These are phyloP conservation scores for Rambutsinella grinnellia DNA, from an alignment of 2,888 invertebrate genomes.

Conservation along the genomic window DNA sequence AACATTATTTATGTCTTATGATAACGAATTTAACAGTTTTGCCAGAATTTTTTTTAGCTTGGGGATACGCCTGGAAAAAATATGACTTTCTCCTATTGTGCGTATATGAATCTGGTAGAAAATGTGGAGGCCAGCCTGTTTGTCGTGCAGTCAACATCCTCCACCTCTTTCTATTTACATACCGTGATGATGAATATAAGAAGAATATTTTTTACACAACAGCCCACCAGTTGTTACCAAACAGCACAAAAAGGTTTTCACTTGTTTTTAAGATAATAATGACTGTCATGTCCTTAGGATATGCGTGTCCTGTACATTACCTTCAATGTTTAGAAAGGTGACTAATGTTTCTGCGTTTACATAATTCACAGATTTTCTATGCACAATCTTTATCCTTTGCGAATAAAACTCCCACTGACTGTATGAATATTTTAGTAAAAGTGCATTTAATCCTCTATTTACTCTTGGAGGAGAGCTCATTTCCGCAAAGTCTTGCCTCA, in stretches of 20 bases:
- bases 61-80: background rate
- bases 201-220: too few species aligned
- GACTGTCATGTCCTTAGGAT: background rate
- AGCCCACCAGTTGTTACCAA: background rate
- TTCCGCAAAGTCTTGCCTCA: constrained; percentile 22
- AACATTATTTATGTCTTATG: too few species aligned
- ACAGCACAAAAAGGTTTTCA: background rate
- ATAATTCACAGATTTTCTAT: background rate
- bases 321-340: background rate
- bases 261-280: background rate
- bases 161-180: background rate
- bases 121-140: background rate
- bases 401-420: too few species aligned
- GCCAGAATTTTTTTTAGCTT: too few species aligned
- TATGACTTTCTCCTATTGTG: background rate
- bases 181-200: background rate
- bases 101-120: background rate
- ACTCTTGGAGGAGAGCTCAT: too few species aligned
- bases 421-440: too few species aligned
- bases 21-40: background rate
- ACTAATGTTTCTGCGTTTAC: background rate
- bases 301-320: background rate
- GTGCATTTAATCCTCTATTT: too few species aligned
- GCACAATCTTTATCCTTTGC: too few species aligned
- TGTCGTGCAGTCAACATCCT: background rate